These are phyloP conservation scores for Diarsia mendica DNA, from an alignment of 2,888 invertebrate species.

Conservation along the genomic window DNA sequence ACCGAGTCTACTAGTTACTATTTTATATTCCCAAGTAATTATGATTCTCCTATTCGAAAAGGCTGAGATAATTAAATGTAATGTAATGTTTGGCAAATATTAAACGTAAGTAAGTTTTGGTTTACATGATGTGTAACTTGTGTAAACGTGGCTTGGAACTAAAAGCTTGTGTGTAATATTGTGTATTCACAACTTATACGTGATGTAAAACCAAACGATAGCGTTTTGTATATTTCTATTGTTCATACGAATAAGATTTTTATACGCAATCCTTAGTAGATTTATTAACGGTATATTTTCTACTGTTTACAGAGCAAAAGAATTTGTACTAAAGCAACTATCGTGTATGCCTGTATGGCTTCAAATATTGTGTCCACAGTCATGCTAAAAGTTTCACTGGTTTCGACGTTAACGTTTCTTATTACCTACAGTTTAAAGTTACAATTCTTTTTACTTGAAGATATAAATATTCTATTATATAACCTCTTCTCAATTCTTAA, in stretches of 20 bases:
- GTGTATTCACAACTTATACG: constrained; percentile 74
- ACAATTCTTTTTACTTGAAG: constrained; percentile 54
- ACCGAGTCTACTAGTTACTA: constrained; percentile 88
- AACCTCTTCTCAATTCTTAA: constrained; percentile 29
- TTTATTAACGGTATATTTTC: constrained; percentile 85
- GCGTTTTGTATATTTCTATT: constrained; percentile 89
- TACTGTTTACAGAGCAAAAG: constrained; percentile 78
- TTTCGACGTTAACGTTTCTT: constrained; percentile 59
- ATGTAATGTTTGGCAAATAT: constrained; percentile 86
- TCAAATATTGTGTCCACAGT: constrained; percentile 45
- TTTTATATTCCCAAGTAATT: constrained; percentile 87
- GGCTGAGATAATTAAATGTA: constrained; percentile 88
- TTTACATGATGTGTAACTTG: constrained; percentile 76
- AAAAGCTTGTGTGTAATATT: constrained; percentile 62
- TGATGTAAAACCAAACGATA: constrained; percentile 84
- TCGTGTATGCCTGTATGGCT: constrained; percentile 35
- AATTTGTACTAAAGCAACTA: constrained; percentile 62
- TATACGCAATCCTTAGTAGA: constrained; percentile 84
- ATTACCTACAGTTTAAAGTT: constrained; percentile 15
- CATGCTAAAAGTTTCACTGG: constrained; percentile 47
- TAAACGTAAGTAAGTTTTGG: constrained; percentile 77
- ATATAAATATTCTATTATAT: constrained; percentile 16
- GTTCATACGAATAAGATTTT: constrained; percentile 83
- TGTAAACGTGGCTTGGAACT: constrained; percentile 55
- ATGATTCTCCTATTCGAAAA: constrained; percentile 90